Conservation (phyloP, 2,113 vertebrate species). For the Carassius carassius region DNA sequence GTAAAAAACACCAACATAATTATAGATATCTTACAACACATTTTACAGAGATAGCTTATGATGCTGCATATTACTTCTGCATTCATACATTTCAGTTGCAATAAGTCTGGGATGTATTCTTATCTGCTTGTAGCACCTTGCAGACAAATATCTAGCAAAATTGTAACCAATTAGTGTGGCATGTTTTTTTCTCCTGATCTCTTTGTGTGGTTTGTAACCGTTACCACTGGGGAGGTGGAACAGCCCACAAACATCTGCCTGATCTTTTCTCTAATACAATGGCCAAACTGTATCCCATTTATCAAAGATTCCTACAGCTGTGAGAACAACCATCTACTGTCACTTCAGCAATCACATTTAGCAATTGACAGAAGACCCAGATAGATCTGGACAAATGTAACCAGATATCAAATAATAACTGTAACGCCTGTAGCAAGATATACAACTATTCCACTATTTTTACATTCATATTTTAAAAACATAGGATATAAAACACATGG, state of each 20-base stretch:
- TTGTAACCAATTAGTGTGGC: conserved; percentile 88
- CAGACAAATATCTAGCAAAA: conserved; percentile 45
- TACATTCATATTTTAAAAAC: background rate
- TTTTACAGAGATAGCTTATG: background rate
- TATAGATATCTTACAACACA: background rate
- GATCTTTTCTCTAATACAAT: conserved; percentile 38
- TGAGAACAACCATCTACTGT: conserved; percentile 1
- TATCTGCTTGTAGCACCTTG: conserved; percentile 47
- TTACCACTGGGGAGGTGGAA: conserved; percentile 70
- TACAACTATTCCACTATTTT: background rate
- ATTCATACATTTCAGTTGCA: background rate
- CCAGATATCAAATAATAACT: background rate
- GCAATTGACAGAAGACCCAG: background rate
- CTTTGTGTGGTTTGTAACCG: conserved; percentile 77
- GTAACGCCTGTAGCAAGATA: no score
- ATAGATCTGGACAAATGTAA: background rate
- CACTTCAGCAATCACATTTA: background rate
- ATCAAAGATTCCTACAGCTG: background rate
- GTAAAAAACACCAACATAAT: background rate
- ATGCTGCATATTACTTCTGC: background rate
- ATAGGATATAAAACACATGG: background rate
- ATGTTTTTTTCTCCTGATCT: conserved; percentile 79
- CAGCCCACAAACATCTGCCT: conserved; percentile 69
- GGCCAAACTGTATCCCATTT: conserved; percentile 50
- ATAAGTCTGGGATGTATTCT: conserved; percentile 9